A percentile compares a stretch with the other conserved stretches of the same genome.
Evolutionary conservation across 2,797 vertebrate genomes (phyloP).

Genomic region (Salmo trutta): DNA sequence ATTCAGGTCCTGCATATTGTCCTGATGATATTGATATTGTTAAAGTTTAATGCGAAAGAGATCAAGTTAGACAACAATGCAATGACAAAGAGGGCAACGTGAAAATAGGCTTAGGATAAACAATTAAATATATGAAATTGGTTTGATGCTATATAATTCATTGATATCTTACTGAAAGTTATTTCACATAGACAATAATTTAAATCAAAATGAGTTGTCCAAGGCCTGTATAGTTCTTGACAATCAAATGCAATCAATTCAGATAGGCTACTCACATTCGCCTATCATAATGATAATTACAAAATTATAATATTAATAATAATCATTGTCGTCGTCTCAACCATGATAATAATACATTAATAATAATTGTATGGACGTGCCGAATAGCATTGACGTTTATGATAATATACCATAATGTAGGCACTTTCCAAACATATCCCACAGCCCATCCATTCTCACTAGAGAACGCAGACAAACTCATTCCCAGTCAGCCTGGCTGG

Average conservation of each 20-base stretch:
- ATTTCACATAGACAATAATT: not conserved
- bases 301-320: not conserved
- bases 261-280: not conserved
- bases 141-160: not conserved
- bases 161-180: not conserved
- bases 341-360: not conserved
- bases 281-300: not conserved
- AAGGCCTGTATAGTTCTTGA: not conserved
- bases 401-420: not conserved
- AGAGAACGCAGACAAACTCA: slow-evolving; percentile 78
- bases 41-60: slow-evolving; percentile 2
- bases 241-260: not conserved
- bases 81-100: not conserved
- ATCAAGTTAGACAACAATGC: not conserved
- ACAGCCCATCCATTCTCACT: slow-evolving; percentile 58
- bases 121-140: not conserved
- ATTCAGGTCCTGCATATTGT: slow-evolving; percentile 7
- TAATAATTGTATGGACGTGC: not conserved
- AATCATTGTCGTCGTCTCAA: not conserved
- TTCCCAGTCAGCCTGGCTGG: slow-evolving; percentile 74
- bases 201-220: not conserved
- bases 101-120: not conserved
- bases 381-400: not conserved
- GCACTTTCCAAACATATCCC: slow-evolving; percentile 11
- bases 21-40: slow-evolving; percentile 8